These are phyloP conservation scores for Solen grandis DNA, from an alignment of 1,140 invertebrate genomes.

Conservation along the genomic window DNA sequence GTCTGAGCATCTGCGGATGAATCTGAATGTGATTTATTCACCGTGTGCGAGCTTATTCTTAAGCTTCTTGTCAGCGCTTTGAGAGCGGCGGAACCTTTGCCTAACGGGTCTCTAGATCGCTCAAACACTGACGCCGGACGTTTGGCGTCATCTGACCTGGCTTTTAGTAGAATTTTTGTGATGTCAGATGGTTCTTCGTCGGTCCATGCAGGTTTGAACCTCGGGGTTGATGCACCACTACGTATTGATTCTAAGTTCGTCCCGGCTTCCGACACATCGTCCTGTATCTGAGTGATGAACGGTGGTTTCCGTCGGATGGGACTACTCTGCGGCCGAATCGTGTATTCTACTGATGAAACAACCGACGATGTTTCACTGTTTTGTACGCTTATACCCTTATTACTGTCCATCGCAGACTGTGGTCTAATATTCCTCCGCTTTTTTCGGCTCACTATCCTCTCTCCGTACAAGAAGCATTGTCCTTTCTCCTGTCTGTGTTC, in stretches of 20 bases:
- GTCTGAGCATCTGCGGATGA: conserved; percentile 5
- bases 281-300: conserved; percentile 47
- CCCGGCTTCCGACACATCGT: conserved; percentile 41
- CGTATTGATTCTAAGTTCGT: conserved; percentile 50
- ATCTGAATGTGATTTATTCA: conserved; percentile 5
- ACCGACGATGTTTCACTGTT: conserved; percentile 53
- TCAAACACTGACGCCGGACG: conserved; percentile 20
- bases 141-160: conserved; percentile 38
- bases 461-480: conserved; percentile 72
- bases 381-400: conserved; percentile 46
- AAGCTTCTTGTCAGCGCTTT: conserved; percentile 24
- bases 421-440: conserved; percentile 62
- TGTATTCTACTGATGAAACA: conserved; percentile 37
- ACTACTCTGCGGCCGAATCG: conserved; percentile 70
- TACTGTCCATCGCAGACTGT: conserved; percentile 61
- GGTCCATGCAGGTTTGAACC: conserved; percentile 62
- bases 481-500: conserved; percentile 54
- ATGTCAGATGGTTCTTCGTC: conserved; percentile 62
- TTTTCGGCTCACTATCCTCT: conserved; percentile 71
- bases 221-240: conserved; percentile 22
- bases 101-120: conserved; percentile 28
- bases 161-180: conserved; percentile 65
- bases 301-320: conserved; percentile 55
- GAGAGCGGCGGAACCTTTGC: conserved; percentile 8
- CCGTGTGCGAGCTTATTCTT: conserved; percentile 21